These are phyloP conservation scores for Clepsis dumicolana DNA, from an alignment of 2,888 invertebrate species.

Conservation along the genomic window DNA sequence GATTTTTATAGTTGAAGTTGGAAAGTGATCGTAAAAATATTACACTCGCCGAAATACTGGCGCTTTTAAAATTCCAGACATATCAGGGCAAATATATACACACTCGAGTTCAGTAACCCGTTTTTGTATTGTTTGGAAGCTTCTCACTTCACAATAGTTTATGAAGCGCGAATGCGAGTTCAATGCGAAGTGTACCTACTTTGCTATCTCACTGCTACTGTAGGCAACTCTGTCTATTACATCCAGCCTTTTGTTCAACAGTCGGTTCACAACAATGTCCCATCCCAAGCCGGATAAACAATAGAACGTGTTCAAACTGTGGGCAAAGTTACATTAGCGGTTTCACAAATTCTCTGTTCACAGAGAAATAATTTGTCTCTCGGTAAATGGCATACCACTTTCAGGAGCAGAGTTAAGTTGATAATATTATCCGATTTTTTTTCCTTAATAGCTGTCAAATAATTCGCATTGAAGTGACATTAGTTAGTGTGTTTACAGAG, in stretches of 20 bases:
- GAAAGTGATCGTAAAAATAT: not conserved
- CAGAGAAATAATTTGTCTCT: not conserved
- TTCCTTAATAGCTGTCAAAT: constrained; percentile 15
- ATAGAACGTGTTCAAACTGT: not conserved
- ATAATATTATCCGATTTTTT: not conserved
- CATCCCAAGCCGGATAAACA: not conserved
- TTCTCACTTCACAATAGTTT: not conserved
- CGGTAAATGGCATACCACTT: not conserved
- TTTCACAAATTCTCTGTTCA: not conserved
- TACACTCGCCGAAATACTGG: not conserved
- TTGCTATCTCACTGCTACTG: not conserved
- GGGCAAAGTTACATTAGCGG: not conserved
- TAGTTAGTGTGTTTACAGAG: constrained; percentile 17
- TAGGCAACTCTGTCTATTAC: not conserved
- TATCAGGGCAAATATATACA: not conserved
- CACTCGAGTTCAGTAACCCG: not conserved
- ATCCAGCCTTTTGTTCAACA: constrained; percentile 2
- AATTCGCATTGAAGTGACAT: constrained; percentile 27
- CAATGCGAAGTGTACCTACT: not conserved
- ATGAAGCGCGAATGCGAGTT: too few relatives aligned
- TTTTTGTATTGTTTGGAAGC: not conserved
- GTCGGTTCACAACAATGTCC: not conserved
- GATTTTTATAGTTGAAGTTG: not conserved
- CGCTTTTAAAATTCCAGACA: not conserved
- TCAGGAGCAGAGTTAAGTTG: not conserved